A percentile compares a stretch with the other conserved stretches of the same genome.
These are phyloP conservation scores for Callospermophilus lateralis DNA, from an alignment of 2,113 vertebrate genomes.

Conservation along the genomic window DNA sequence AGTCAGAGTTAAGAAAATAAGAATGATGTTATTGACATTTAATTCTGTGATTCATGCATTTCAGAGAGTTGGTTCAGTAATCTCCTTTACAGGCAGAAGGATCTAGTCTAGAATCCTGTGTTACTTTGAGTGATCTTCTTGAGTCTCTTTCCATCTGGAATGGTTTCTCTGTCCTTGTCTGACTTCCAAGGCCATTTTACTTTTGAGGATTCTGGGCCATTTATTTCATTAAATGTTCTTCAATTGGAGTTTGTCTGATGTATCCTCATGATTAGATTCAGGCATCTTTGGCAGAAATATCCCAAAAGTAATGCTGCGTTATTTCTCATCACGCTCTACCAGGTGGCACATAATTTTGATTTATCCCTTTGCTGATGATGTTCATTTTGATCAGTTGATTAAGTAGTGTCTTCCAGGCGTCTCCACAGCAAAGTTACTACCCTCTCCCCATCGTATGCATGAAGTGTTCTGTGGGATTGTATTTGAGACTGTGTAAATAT, in stretches of 20 bases:
- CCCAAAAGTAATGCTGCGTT: background rate
- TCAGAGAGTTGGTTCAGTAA: background rate
- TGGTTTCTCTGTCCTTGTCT: background rate
- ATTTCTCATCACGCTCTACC: background rate
- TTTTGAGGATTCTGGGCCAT: background rate
- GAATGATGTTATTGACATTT: background rate
- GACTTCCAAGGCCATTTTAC: background rate
- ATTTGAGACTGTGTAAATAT: background rate
- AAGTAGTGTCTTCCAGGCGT: background rate
- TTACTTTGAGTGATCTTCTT: background rate
- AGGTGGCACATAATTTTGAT: background rate
- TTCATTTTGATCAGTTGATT: slow-evolving; percentile 25
- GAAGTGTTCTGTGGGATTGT: background rate
- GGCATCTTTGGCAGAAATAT: slow-evolving; percentile 17
- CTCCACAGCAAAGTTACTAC: background rate
- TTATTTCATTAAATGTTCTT: slow-evolving; percentile 19
- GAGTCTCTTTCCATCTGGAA: background rate
- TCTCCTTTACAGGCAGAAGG: background rate
- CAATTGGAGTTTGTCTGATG: slow-evolving; percentile 17
- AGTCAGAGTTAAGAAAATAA: background rate
- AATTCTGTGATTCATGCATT: background rate
- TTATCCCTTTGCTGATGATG: background rate
- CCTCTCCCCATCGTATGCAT: background rate
- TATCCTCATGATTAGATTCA: background rate
- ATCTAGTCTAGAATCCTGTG: background rate